A percentile compares a stretch with the other conserved stretches of the same genome.
Evolutionary conservation across 2,113 vertebrate species (phyloP).

Genomic region (Solea senegalensis): DNA sequence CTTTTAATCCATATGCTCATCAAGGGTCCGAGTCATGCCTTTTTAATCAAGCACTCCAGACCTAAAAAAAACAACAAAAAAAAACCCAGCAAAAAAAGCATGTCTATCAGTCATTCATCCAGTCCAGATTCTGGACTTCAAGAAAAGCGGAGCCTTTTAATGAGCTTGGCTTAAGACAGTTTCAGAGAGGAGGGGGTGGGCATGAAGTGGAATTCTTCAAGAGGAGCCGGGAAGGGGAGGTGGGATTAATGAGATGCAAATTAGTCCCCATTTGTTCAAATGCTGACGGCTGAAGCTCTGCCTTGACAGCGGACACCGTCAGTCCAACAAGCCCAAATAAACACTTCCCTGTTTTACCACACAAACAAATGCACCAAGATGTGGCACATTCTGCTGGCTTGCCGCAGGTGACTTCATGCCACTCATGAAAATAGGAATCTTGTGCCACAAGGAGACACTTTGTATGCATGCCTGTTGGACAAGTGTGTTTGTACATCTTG

Average conservation of each 20-base stretch:
- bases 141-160: conserved; percentile 63
- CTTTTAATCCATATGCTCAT: conserved; percentile 84
- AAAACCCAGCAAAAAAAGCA: conserved; percentile 46
- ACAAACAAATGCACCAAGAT: conserved; percentile 63
- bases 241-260: conserved; percentile 76
- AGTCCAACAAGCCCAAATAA: conserved; percentile 72
- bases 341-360: conserved; percentile 59
- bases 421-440: conserved; percentile 54
- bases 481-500: conserved; percentile 62
- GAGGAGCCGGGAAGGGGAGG: conserved; percentile 47
- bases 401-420: conserved; percentile 55
- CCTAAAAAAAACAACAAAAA: conserved; percentile 37
- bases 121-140: conserved; percentile 57
- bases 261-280: conserved; percentile 69
- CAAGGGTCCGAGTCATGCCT: conserved; percentile 77
- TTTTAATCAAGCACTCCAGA: conserved; percentile 79
- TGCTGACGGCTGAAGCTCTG: conserved; percentile 67
- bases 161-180: conserved; percentile 68
- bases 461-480: conserved; percentile 41
- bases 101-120: conserved; percentile 71
- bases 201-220: conserved; percentile 48
- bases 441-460: conserved; percentile 37
- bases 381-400: conserved; percentile 46
- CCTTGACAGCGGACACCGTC: conserved; percentile 64
- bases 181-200: conserved; percentile 16